Evolutionary conservation across 23 tunicate genomes (phyloP), one percentile per base, ranked within the genome.

Genomic region (Trididemnum nubilum): DNA sequence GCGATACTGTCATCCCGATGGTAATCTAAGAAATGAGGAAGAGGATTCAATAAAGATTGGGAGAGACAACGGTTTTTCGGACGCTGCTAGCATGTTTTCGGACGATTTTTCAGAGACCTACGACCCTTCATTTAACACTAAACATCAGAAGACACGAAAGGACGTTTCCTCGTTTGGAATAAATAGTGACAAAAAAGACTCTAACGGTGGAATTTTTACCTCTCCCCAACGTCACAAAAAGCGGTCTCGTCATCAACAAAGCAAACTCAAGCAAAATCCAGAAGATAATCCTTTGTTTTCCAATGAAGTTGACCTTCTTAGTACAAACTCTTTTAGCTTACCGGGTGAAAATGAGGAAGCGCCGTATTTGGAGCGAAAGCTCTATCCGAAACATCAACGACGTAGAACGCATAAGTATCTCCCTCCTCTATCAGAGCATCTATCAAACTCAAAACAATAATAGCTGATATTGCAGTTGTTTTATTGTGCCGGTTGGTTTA

Each of bases 141-240:
- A 33, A n/a, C 37, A 67, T 5, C 38, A 31, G 33, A 67, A 33
- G 33, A 5, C 74, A 12, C 21, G 67, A 25, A 44, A 44, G 12
- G 18, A 5, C 26, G 5, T 61, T 24, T 12, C 21, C 33, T 67
- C 74, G 2, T 5, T 31, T 9, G 31, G 12, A 3, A 4, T 33
- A 4, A 31, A 32, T 7, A 33, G 33, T 7, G 38, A 31, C 38
- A 12, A 31, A 30, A 2, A 12, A 32, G 71, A 35, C 18, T 37
- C 35, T 24, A 60, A 63, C 36, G 71, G 65, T n/a, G 82, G 65
- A 21, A 78, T 78, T 57, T 78, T 78, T 33, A 78, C 82, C 29
- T 78, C 71, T 33, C 82, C 82, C 23, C 65, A 78, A 57, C 70
- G 82, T 0, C 82, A 78, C 71, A 78, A 78, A 59, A 78, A 78